Evolutionary conservation across 2,797 vertebrate genomes (phyloP).

Genomic region (Gymnoscopelus microlampas): DNA sequence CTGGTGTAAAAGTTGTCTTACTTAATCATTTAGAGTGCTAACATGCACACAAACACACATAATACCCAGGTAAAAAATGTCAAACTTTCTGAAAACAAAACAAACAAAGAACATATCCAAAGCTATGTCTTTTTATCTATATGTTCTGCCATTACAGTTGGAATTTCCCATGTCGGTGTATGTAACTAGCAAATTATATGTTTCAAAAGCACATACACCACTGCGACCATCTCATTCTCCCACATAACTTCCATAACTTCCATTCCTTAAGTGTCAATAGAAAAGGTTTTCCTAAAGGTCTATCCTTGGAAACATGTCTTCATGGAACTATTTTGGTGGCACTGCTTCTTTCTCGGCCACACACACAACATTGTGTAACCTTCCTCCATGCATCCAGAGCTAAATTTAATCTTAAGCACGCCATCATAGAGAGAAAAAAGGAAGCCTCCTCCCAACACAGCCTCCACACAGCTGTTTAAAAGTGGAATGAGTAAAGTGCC

Average conservation of each 20-base stretch:
- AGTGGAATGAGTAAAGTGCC: not conserved
- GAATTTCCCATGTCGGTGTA: not conserved
- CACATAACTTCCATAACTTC: not conserved
- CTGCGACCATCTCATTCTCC: too few species aligned
- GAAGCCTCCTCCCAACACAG: conserved; percentile 18
- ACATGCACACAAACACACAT: too few species aligned
- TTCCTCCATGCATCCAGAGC: conserved; percentile 14
- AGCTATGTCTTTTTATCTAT: too few species aligned
- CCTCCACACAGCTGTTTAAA: conserved; percentile 28
- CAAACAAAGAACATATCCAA: too few species aligned
- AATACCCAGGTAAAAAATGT: too few species aligned
- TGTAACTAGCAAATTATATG: not conserved
- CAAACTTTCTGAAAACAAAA: too few species aligned
- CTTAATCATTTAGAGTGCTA: too few species aligned
- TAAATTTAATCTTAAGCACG: conserved; percentile 27
- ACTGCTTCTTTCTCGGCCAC: conserved; percentile 4
- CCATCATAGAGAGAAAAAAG: conserved; percentile 20
- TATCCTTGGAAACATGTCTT: not conserved
- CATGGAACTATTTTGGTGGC: not conserved
- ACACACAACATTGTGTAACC: conserved; percentile 8
- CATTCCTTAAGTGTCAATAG: not conserved
- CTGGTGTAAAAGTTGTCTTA: too few species aligned
- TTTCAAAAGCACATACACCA: not conserved
- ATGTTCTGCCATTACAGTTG: not conserved
- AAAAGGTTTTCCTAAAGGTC: not conserved